phyloP scores from a whole-genome alignment of 2,113 vertebrate species.

The Eira barbara region DNA sequence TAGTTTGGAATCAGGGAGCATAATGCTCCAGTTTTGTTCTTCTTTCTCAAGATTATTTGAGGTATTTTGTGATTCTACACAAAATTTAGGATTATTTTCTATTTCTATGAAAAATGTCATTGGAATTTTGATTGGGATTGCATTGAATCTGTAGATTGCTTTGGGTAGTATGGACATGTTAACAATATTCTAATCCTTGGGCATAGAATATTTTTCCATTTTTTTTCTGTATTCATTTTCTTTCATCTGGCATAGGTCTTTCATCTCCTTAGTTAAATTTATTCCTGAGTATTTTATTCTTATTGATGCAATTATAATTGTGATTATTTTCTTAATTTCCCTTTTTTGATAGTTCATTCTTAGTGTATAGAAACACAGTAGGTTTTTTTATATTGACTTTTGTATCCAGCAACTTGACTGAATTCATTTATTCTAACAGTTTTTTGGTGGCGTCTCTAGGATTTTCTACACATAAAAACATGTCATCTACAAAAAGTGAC shows the following conservation, averaged over 20 bases:
- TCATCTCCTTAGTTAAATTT: neutral
- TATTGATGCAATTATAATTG: neutral
- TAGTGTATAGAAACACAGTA: neutral
- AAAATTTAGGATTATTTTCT: neutral
- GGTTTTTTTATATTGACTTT: neutral
- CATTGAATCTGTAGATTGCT: neutral
- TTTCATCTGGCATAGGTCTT: neutral
- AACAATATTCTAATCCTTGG: neutral
- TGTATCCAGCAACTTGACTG: neutral
- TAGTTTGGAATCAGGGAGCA: neutral
- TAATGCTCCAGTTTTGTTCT: neutral
- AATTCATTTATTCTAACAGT: neutral
- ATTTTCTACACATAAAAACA: neutral
- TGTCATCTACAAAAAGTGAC: neutral
- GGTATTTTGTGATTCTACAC: neutral
- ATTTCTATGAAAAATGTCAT: neutral
- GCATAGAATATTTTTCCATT: neutral
- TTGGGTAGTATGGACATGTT: neutral
- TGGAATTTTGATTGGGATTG: neutral
- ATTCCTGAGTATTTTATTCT: neutral
- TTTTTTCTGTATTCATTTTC: neutral
- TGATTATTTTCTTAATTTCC: neutral
- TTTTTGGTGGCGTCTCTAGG: neutral
- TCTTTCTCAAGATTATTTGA: neutral
- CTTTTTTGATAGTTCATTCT: neutral